Percentiles rank a stretch among this genome's conserved stretches.
Conservation (phyloP, 2,888 invertebrate species). For the Hydrotaea cyrtoneurina region DNA sequence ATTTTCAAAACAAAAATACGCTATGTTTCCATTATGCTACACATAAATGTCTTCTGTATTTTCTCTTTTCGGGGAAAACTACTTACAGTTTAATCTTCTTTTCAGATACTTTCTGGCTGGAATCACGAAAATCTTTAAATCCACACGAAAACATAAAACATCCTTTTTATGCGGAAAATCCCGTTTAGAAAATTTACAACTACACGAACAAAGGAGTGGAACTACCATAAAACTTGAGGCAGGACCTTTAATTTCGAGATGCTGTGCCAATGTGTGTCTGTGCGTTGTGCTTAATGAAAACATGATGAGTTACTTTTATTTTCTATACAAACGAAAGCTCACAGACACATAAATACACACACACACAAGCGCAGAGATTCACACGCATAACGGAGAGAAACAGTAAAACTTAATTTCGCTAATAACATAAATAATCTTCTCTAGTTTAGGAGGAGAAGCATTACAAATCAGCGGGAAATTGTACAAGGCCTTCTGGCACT, state of each 20-base stretch:
- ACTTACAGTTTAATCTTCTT: background rate
- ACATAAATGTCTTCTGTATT: background rate
- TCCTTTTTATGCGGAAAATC: background rate
- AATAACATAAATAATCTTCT: constrained; percentile 45
- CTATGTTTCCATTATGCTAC: background rate
- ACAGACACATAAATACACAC: background rate
- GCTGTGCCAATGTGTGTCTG: background rate
- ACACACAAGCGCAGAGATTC: background rate
- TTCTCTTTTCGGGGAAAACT: background rate
- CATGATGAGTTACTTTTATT: constrained; percentile 35
- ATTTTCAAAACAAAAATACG: no score
- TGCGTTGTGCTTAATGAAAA: constrained; percentile 27
- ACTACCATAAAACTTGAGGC: background rate
- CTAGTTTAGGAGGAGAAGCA: background rate
- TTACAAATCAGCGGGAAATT: no score
- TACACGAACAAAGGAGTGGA: background rate
- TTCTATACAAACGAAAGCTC: background rate
- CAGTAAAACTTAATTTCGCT: constrained; percentile 48
- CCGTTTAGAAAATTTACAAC: constrained; percentile 7
- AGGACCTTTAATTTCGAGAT: background rate
- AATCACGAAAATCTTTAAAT: constrained; percentile 3
- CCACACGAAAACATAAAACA: constrained; percentile 1
- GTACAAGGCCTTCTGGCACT: no score
- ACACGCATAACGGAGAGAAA: background rate
- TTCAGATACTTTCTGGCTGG: background rate